These are phyloP conservation scores for Leptinotarsa lineolata DNA, from an alignment of 1,140 invertebrate species.

Conservation along the genomic window DNA sequence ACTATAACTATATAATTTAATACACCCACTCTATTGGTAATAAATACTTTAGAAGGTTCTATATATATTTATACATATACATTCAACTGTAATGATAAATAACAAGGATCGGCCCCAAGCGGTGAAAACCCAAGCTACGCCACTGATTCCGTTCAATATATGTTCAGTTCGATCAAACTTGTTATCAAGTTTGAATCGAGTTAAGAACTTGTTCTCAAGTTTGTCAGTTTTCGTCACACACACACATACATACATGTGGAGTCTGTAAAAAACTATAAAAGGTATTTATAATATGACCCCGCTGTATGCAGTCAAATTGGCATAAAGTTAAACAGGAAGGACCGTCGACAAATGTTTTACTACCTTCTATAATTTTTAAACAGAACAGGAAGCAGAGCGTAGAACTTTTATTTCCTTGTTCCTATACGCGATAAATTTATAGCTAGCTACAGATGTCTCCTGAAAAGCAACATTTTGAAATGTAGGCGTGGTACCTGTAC, in stretches of 20 bases:
- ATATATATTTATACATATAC: too few species aligned
- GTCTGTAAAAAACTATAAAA: conserved; percentile 6
- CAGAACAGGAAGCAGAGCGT: not conserved
- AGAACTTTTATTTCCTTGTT: conserved; percentile 8
- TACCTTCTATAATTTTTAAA: conserved; percentile 15
- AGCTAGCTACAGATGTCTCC: not conserved
- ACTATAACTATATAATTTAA: too few species aligned
- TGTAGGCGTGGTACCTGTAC: not conserved
- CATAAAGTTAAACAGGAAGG: conserved; percentile 16
- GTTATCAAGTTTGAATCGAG: not conserved
- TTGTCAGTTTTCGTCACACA: conserved; percentile 2
- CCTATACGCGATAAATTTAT: conserved; percentile 7
- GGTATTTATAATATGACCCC: not conserved
- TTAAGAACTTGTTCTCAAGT: conserved; percentile 6
- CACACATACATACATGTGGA: not conserved
- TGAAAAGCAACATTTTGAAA: not conserved
- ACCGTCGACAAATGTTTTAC: not conserved
- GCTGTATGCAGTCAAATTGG: conserved; percentile 10
- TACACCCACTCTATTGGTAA: too few species aligned
- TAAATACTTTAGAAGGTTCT: too few species aligned
- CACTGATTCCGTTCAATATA: too few species aligned
- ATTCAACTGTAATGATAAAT: too few species aligned
- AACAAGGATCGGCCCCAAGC: too few species aligned
- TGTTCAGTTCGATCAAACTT: too few species aligned
- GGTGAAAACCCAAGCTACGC: too few species aligned